Evolutionary conservation across 2,888 invertebrate species (phyloP), one percentile per base, ranked within the genome.

Genomic region (Chydorus sphaericus): DNA sequence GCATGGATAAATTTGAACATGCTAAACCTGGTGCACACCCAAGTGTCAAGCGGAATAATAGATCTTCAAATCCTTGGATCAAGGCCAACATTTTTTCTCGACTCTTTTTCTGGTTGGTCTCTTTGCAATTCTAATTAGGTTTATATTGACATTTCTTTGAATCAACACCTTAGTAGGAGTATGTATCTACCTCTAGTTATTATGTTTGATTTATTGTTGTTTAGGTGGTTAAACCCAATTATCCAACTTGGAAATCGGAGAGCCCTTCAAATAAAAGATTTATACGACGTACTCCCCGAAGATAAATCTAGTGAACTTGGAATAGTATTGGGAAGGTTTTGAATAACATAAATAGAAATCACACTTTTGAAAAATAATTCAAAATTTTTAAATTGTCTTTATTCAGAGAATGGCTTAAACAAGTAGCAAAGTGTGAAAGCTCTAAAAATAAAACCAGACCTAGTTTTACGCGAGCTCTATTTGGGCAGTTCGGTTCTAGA

Each of bases 391-490:
- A 11, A 11, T 11, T 11, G 10, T 33, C 10, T 10, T 11, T 33
- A 33, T 39, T 39, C 16, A 39, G 39, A 18, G 39, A 39, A 39
- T 39, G 39, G 39, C 16, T 18, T 23, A 39, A 39, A n/a, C 16
- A 39, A 39, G 18, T 39, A 18, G 39, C 7, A n/a, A n/a, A 10
- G 18, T 7, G 7, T n/a, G 16, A 16, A 7, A 39, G 39, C 39
- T 8, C 62, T 63, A 36, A 64, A 70, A n/a, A 70, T 73, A 37
- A 69, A 72, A n/a, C n/a, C n/a, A n/a, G n/a, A n/a, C 7, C 39
- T 18, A 39, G 39, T 39, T 23, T 39, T 10, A 16, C 20, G 39
- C 7, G 8, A n/a, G 39, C 39, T n/a, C 16, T 39, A 6, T 39
- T 39, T n/a, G 20, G 39, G 20, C n/a, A 16, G 18, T 39, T 39